Evolutionary conservation across 2,888 invertebrate genomes (phyloP), one percentile per base, ranked within the genome.

Genomic region (Thereva unica): DNA sequence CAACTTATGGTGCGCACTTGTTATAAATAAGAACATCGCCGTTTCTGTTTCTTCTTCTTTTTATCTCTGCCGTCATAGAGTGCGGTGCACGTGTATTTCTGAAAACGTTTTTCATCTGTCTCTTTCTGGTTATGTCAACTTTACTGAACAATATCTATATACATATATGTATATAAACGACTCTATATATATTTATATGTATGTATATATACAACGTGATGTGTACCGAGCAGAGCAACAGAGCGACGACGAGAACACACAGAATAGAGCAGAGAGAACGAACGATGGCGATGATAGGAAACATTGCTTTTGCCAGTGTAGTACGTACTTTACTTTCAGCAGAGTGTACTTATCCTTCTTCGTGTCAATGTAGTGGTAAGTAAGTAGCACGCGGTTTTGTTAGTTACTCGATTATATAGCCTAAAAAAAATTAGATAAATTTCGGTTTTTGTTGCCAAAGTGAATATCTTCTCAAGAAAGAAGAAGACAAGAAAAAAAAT

Each of bases 301-400:
- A 23, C 23, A 23, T 23, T 23, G 9, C 52, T 38, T n/a, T 42
- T 64, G 53, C 53, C 23, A 9, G 44, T n/a, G n/a, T 44, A 34
- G 55, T 65, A 65, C 54, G 54, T 64, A 64, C 54, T 47, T 57
- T 45, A 44, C 44, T 45, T 50, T 9, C 50, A 61, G 61, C 37
- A n/a, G 61, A 50, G 61, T 50, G 34, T 50, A 50, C 9, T 61
- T 23, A 23, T 23, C 23, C 23, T 23, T 23, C 23, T 23, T 23
- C 23, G 23, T 23, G 23, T 23, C 23, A 12, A 59, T 66, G 59
- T 55, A 66, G 54, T 66, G 61, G 65, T 68, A 23, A 23, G 65
- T 65, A 68, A 66, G 65, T 65, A 65, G 66, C 68, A 68, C 68
- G 68, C 68, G 65, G 65, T 65, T 23, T 53, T 64, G 64, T 44